phyloP scores from a whole-genome alignment of 2,113 vertebrate genomes.

The Grus americana region DNA sequence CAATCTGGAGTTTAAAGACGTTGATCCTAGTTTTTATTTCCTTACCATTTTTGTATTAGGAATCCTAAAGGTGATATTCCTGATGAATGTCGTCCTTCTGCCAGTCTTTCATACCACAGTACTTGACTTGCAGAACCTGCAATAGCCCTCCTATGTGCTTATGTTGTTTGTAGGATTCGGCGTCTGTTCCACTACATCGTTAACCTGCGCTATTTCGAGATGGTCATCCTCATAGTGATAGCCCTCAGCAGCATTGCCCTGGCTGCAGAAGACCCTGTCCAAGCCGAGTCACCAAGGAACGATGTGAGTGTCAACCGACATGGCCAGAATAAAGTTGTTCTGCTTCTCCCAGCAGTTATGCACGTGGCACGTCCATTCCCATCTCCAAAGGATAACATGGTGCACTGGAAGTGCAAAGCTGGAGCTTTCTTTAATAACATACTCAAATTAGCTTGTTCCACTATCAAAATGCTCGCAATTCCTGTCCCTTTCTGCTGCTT shows the following conservation, averaged over 20 bases:
- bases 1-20: neutral
- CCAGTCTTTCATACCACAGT: rapidly evolving
- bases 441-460: rapidly evolving
- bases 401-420: rapidly evolving
- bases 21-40: neutral
- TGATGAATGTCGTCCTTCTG: neutral
- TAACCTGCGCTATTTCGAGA: slow-evolving; percentile 94
- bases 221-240: slow-evolving; percentile 95
- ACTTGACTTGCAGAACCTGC: neutral
- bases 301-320: slow-evolving; percentile 78
- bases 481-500: neutral
- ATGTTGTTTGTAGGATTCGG: slow-evolving; percentile 79
- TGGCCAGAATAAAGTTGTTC: neutral
- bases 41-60: neutral
- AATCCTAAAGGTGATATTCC: neutral
- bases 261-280: slow-evolving; percentile 94
- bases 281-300: slow-evolving; percentile 87
- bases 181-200: slow-evolving; percentile 93
- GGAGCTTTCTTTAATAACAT: neutral
- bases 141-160: neutral
- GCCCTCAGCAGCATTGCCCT: slow-evolving; percentile 95
- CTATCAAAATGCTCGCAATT: neutral
- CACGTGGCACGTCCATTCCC: rapidly evolving
- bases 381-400: rapidly evolving
- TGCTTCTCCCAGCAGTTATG: neutral